phyloP scores from a whole-genome alignment of 2,797 vertebrate genomes.

The Microctenopoma steveboyesi region DNA sequence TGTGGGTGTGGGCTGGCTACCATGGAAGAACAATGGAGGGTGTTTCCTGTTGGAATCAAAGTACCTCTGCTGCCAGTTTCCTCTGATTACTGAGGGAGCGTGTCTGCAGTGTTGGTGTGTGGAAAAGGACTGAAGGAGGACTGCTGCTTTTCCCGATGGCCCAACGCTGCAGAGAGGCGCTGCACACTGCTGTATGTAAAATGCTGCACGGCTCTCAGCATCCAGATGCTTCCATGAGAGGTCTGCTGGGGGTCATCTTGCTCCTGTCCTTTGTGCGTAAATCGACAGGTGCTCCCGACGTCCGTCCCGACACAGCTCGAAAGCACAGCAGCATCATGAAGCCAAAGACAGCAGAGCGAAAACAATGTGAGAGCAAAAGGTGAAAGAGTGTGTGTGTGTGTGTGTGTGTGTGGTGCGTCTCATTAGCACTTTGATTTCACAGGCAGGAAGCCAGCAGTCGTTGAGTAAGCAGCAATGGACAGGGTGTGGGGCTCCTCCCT shows the following conservation, averaged over 20 bases:
- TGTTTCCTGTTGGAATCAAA: constrained; percentile 78
- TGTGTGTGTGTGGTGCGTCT: constrained; percentile 8
- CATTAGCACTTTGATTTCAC: constrained; percentile 15
- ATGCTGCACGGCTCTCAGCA: constrained; percentile 11
- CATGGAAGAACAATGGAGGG: constrained; percentile 78
- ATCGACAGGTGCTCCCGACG: constrained; percentile 77
- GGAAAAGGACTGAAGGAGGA: neutral
- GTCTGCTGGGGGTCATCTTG: constrained; percentile 47
- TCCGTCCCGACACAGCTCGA: constrained; percentile 73
- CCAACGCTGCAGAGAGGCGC: neutral
- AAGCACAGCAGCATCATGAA: constrained; percentile 45
- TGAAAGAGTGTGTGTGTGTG: constrained; percentile 31
- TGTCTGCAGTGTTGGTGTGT: constrained; percentile 17
- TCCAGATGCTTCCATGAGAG: constrained; percentile 47
- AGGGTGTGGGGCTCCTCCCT: neutral
- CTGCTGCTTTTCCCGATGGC: neutral
- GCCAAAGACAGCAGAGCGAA: constrained; percentile 75
- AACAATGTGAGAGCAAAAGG: constrained; percentile 63
- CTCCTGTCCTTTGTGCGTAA: constrained; percentile 66
- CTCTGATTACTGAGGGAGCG: constrained; percentile 61
- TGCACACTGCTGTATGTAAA: constrained; percentile 8
- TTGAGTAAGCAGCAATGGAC: neutral
- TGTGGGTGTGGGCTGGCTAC: constrained; percentile 59
- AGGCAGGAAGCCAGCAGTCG: neutral
- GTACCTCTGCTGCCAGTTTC: constrained; percentile 65